A percentile compares a stretch with the other conserved stretches of the same genome.
Conservation (phyloP, 2,113 vertebrate genomes). For the Corythaeola cristata region DNA sequence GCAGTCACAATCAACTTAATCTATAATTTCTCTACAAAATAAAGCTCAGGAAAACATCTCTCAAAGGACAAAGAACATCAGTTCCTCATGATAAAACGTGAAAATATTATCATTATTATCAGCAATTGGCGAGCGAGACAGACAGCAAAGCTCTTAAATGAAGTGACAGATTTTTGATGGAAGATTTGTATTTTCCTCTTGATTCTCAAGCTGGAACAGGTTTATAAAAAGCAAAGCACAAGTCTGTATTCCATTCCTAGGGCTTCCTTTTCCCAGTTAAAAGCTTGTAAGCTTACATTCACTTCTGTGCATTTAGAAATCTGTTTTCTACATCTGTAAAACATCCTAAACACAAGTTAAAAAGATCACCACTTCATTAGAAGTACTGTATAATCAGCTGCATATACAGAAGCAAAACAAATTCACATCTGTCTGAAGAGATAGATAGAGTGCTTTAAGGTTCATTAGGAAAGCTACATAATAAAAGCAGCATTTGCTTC, state of each 20-base stretch:
- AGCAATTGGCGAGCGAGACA: neutral
- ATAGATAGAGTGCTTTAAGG: neutral
- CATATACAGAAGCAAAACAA: neutral
- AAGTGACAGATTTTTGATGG: neutral
- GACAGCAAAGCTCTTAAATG: neutral
- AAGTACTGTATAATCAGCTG: neutral
- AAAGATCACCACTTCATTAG: neutral
- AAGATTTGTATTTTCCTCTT: neutral
- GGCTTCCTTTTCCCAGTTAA: neutral
- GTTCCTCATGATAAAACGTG: neutral
- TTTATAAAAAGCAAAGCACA: neutral
- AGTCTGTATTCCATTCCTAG: neutral
- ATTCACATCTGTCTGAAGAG: neutral
- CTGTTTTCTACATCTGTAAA: neutral
- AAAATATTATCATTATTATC: neutral
- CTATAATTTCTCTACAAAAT: neutral
- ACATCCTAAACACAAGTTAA: neutral
- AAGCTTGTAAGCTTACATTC: neutral
- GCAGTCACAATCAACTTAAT: neutral
- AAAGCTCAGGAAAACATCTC: neutral
- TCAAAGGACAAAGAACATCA: neutral
- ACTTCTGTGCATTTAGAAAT: neutral
- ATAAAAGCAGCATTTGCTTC: neutral
- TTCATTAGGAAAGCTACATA: neutral
- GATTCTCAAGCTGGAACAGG: neutral